Conservation (phyloP, 1,140 invertebrate species). For the Atta cephalotes region DNA sequence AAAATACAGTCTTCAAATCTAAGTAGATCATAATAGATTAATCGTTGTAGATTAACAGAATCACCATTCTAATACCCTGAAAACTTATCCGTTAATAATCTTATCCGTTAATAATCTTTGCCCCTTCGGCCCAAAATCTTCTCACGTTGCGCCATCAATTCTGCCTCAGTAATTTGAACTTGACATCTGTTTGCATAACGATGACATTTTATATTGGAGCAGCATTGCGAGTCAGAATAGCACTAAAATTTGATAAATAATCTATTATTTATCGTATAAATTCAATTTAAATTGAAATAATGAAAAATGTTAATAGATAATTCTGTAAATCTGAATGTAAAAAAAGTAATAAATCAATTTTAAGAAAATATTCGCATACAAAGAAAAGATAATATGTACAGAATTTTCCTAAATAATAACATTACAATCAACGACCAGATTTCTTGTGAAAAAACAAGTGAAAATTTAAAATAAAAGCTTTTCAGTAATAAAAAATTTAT, state of each 20-base stretch:
- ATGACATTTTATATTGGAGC: conserved; percentile 75
- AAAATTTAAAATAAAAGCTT: not conserved
- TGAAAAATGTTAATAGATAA: not conserved
- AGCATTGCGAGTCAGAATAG: conserved; percentile 69
- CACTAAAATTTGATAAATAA: conserved; percentile 76
- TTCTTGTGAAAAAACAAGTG: conserved; percentile 15
- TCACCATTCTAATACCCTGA: not conserved
- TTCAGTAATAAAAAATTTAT: not conserved
- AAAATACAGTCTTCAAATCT: not conserved
- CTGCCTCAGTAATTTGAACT: conserved; percentile 80
- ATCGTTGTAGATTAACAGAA: not conserved
- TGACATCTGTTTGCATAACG: conserved; percentile 80
- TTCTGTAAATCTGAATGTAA: not conserved
- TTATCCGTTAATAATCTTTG: conserved; percentile 73
- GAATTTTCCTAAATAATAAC: not conserved
- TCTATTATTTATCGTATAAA: conserved; percentile 1
- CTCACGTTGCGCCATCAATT: conserved; percentile 77
- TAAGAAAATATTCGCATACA: conserved; percentile 23
- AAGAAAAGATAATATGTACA: not conserved
- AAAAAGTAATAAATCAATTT: conserved; percentile 13
- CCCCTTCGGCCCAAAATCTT: conserved; percentile 79
- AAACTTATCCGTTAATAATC: conserved; percentile 63
- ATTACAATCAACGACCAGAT: not conserved
- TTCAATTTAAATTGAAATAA: not conserved
- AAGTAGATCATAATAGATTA: not conserved